Evolutionary conservation across 1,140 invertebrate genomes (phyloP), one percentile per base, ranked within the genome.

Genomic region (Himalopsyche phryganea): DNA sequence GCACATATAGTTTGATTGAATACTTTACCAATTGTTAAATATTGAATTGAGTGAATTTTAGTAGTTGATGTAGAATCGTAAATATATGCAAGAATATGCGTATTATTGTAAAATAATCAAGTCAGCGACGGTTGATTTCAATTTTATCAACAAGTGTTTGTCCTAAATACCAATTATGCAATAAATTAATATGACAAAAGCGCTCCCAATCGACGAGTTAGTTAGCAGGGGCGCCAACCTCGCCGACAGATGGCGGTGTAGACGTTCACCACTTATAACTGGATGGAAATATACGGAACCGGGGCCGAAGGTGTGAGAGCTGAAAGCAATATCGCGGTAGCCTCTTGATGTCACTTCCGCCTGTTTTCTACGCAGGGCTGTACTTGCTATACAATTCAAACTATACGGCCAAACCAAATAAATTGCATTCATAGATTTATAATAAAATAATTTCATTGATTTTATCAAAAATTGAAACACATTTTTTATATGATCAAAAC

Each of bases 321-420:
- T 60, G 53, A 63, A 63, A 63, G 57, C 61, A 63, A 63, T 63
- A 63, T 63, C 57, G 52, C 58, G 52, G 61, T 60, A 49, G 61
- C 52, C 61, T 57, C 61, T 63, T 60, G 57, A 63, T 63, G 61
- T 63, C 61, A 63, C 61, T 63, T 60, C 61, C 61, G 61, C 53
- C 61, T 63, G 61, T 63, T 63, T 63, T 56, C 52, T 33, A 18
- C n/a, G 9, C 41, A 57, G 57, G 42, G 44, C 13, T 40, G 60
- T 15, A 62, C 55, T 54, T 23, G 40, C n/a, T n/a, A n/a, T n/a
- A n/a, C n/a, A n/a, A n/a, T n/a, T n/a, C n/a, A n/a, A n/a, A n/a
- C n/a, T n/a, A n/a, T n/a, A n/a, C n/a, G n/a, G n/a, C n/a, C n/a
- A n/a, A n/a, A n/a, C n/a, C n/a, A n/a, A n/a, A n/a, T n/a, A n/a